Conservation (phyloP, 2,797 vertebrate species). For the Syngnathus acus region DNA sequence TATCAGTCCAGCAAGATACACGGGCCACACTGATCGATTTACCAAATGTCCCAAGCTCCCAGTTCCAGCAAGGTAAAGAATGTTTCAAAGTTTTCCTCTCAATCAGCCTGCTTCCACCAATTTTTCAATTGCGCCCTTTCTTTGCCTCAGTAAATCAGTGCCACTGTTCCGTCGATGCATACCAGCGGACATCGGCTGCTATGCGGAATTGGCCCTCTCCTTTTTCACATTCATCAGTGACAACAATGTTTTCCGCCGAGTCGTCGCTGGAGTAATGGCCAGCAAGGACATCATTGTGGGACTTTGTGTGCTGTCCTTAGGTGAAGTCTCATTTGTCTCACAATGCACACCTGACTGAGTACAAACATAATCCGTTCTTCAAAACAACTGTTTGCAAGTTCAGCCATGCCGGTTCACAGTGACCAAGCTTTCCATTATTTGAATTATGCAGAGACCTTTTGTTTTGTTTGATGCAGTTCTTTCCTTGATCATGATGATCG, state of each 20-base stretch:
- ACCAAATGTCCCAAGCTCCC: conserved; percentile 88
- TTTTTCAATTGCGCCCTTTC: background rate
- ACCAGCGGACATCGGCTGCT: conserved; percentile 85
- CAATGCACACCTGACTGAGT: background rate
- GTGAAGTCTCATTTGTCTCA: conserved; percentile 53
- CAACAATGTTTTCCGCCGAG: conserved; percentile 87
- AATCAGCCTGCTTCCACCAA: background rate
- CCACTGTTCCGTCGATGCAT: conserved; percentile 92
- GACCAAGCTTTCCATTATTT: no score
- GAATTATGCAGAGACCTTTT: background rate
- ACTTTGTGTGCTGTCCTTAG: conserved; percentile 93
- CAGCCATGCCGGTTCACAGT: no score
- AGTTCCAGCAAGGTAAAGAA: conserved; percentile 81
- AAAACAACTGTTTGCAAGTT: no score
- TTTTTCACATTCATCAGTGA: conserved; percentile 91
- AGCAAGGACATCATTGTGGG: conserved; percentile 98
- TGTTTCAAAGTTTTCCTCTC: background rate
- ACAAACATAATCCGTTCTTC: no score
- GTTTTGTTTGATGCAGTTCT: conserved; percentile 72
- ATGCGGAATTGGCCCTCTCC: conserved; percentile 86
- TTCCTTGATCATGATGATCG: conserved; percentile 91
- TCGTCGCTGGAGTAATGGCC: conserved; percentile 92
- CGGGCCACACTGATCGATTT: conserved; percentile 51
- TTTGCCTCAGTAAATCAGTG: conserved; percentile 67
- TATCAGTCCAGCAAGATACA: conserved; percentile 73